These are phyloP conservation scores for Drosophila ironensis DNA, from an alignment of 1,140 invertebrate species.

Conservation along the genomic window DNA sequence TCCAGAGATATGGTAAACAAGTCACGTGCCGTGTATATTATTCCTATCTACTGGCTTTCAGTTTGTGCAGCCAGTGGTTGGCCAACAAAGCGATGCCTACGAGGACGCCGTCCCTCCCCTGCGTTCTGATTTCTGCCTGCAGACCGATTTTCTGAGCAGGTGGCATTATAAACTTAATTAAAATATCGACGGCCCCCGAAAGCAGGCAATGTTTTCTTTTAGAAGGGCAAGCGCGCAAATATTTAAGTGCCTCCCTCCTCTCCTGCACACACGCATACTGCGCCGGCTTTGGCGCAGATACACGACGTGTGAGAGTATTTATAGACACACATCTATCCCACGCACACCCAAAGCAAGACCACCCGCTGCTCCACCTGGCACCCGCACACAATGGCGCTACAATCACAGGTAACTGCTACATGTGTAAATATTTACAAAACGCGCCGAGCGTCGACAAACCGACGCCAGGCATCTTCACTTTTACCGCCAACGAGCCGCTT, in stretches of 20 bases:
- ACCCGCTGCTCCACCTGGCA: neutral
- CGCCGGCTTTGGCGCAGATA: constrained; percentile 19
- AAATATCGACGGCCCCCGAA: constrained; percentile 53
- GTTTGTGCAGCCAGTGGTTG: constrained; percentile 37
- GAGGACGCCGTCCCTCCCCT: neutral
- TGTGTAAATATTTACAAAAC: constrained; percentile 80
- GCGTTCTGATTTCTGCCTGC: too few species aligned
- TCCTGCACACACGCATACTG: neutral
- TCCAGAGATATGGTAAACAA: constrained; percentile 73
- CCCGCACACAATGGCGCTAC: constrained; percentile 25
- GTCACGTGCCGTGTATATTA: constrained; percentile 66
- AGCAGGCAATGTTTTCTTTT: constrained; percentile 43
- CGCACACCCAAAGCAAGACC: constrained; percentile 12
- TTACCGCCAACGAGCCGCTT: constrained; percentile 34
- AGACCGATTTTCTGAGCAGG: constrained; percentile 10
- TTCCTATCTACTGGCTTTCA: constrained; percentile 67
- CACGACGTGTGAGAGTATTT: constrained; percentile 28
- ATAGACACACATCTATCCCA: constrained; percentile 7
- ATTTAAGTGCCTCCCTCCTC: constrained; percentile 30
- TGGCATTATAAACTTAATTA: constrained; percentile 78
- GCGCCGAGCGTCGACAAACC: constrained; percentile 74
- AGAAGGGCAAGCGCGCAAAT: constrained; percentile 38
- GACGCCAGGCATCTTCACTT: constrained; percentile 66
- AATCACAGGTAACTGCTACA: constrained; percentile 79
- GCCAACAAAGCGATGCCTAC: constrained; percentile 27